Evolutionary conservation across 2,797 vertebrate genomes (phyloP).

Genomic region (Squalus acanthias): DNA sequence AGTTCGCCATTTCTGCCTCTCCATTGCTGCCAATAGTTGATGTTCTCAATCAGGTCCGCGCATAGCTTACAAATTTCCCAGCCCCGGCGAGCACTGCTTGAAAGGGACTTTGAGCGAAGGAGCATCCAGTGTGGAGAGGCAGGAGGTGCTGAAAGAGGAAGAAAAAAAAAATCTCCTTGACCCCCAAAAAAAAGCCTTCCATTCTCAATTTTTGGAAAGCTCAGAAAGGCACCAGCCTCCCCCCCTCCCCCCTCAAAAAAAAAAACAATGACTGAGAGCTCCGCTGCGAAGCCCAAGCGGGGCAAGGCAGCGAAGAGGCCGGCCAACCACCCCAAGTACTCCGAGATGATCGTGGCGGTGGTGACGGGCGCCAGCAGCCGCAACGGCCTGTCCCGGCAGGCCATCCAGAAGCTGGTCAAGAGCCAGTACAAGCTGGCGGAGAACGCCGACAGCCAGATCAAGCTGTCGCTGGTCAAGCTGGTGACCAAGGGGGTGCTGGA

Average conservation of each 20-base stretch:
- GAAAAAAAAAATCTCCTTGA: no score
- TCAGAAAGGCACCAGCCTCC: background rate
- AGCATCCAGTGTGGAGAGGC: background rate
- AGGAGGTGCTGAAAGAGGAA: no score
- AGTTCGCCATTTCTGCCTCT: background rate
- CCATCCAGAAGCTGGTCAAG: slow-evolving; percentile 26
- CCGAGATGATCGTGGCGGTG: background rate
- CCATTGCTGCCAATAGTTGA: background rate
- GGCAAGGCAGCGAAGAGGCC: background rate
- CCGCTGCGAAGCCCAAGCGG: background rate
- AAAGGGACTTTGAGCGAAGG: background rate
- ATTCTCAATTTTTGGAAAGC: background rate
- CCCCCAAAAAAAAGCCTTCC: no score
- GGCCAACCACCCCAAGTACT: slow-evolving; percentile 12
- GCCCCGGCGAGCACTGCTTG: background rate
- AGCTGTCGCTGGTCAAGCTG: background rate
- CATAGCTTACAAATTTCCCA: background rate
- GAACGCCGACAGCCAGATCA: background rate
- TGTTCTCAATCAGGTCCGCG: slow-evolving; percentile 18
- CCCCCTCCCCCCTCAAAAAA: no score
- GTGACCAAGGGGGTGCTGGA: slow-evolving; percentile 7
- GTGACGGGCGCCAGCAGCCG: background rate
- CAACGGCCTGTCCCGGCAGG: background rate
- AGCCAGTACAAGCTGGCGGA: slow-evolving; percentile 14
- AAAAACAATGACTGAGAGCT: background rate